These are phyloP conservation scores for Orthosia incerta DNA, from an alignment of 2,888 invertebrate genomes.

Conservation along the genomic window DNA sequence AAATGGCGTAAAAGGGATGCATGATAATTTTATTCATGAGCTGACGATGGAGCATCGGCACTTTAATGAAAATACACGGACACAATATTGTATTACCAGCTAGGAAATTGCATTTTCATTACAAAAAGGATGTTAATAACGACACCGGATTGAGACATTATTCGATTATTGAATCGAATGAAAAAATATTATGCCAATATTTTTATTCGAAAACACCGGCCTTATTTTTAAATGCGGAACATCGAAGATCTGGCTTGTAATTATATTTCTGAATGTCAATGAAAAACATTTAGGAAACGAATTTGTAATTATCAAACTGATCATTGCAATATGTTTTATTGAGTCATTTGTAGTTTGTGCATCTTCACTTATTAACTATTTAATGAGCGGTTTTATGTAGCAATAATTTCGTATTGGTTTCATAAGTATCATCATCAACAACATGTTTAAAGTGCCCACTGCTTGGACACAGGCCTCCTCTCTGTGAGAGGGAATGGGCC, in stretches of 20 bases:
- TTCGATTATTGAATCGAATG: conserved; percentile 31
- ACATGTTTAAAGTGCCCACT: too few relatives aligned
- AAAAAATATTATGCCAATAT: conserved; percentile 17
- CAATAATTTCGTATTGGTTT: conserved; percentile 1
- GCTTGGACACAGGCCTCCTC: too few relatives aligned
- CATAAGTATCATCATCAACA: too few relatives aligned
- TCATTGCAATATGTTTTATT: conserved; percentile 33
- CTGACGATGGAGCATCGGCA: conserved; percentile 3
- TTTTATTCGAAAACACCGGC: conserved; percentile 26
- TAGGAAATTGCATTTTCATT: conserved; percentile 43
- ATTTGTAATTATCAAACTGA: conserved; percentile 14
- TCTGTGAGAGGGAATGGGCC: too few relatives aligned
- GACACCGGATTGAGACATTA: conserved; percentile 33
- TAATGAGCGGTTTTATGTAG: conserved; percentile 11
- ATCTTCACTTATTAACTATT: conserved; percentile 38
- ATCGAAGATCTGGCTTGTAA: conserved; percentile 24
- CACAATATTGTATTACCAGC: conserved; percentile 4
- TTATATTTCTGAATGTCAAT: conserved; percentile 40
- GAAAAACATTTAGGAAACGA: conserved; percentile 18
- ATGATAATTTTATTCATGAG: conserved; percentile 42
- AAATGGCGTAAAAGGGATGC: conserved; percentile 18
- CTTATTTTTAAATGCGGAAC: conserved; percentile 37
- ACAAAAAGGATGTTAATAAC: conserved; percentile 17
- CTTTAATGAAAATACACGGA: conserved; percentile 7
- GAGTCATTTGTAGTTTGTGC: conserved; percentile 13